A percentile compares a stretch with the other conserved stretches of the same genome.
These are phyloP conservation scores for Mandrillus leucophaeus DNA, from an alignment of 2,113 vertebrate species.

Conservation along the genomic window DNA sequence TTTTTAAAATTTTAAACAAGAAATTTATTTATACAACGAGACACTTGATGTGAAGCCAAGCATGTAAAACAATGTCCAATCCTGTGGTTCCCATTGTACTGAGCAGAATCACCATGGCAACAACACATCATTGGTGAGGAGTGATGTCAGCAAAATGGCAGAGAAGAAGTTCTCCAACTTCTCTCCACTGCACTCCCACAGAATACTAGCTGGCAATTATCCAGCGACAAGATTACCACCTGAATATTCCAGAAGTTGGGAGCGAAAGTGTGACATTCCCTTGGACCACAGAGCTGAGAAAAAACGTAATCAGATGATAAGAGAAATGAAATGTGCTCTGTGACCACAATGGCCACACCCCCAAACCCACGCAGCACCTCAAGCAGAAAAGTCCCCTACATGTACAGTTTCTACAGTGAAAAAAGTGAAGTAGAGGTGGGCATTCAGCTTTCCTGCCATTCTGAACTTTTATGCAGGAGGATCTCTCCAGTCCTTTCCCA, in stretches of 20 bases:
- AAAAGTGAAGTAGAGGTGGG: not conserved
- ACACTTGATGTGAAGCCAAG: not conserved
- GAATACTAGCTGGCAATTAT: not conserved
- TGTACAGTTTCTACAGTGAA: not conserved
- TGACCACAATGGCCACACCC: not conserved
- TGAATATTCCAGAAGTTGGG: not conserved
- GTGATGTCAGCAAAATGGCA: not conserved
- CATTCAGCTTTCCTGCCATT: not conserved
- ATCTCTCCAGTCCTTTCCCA: not conserved
- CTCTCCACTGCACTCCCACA: not conserved
- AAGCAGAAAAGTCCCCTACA: not conserved
- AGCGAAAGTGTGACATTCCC: not conserved
- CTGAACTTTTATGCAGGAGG: not conserved
- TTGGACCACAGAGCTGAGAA: not conserved
- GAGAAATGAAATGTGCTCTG: not conserved
- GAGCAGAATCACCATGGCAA: not conserved
- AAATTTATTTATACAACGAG: not conserved
- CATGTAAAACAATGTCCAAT: not conserved
- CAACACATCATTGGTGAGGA: not conserved
- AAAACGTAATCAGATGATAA: not conserved
- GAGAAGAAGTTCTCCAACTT: not conserved
- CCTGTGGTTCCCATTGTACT: not conserved
- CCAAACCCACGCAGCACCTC: not conserved
- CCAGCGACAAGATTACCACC: not conserved
- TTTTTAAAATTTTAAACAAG: not conserved